A percentile compares a stretch with the other conserved stretches of the same genome.
Evolutionary conservation across 2,888 invertebrate genomes (phyloP).

Genomic region (Amiota communis): DNA sequence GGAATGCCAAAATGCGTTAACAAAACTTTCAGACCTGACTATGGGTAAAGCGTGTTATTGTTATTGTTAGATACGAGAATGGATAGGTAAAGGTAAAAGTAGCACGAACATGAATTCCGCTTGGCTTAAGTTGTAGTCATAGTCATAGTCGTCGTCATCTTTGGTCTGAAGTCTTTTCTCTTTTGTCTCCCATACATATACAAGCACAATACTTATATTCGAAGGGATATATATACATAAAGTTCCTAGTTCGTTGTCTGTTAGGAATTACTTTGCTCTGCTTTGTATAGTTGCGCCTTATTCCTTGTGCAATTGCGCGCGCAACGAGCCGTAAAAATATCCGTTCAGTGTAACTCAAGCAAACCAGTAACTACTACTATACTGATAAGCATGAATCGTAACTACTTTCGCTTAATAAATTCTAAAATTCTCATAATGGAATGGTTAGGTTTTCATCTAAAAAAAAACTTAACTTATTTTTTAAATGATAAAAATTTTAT

Average conservation of each 20-base stretch:
- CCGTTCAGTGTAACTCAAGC: conserved; percentile 1
- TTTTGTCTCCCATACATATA: conserved; percentile 7
- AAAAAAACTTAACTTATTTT: no score
- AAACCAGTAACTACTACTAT: conserved; percentile 3
- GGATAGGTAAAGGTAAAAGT: no score
- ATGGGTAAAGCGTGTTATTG: no score
- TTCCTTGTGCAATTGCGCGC: conserved; percentile 19
- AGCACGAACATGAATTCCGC: conserved; percentile 40
- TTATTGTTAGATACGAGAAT: no score
- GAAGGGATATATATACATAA: not conserved
- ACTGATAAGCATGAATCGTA: not conserved
- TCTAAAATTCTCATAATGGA: no score
- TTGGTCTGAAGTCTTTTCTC: conserved; percentile 1
- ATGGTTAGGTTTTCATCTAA: no score
- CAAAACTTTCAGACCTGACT: no score
- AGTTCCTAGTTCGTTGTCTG: conserved; percentile 28
- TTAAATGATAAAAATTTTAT: no score
- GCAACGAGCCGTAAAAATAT: conserved; percentile 59
- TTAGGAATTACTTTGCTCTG: not conserved
- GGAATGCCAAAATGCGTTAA: no score
- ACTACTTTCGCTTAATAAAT: not conserved
- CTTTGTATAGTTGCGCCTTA: not conserved
- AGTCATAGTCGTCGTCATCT: not conserved
- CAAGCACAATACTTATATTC: no score
- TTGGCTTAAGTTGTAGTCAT: conserved; percentile 50